Evolutionary conservation across 2,888 invertebrate species (phyloP).

Genomic region (Holacanthella duospinosa): DNA sequence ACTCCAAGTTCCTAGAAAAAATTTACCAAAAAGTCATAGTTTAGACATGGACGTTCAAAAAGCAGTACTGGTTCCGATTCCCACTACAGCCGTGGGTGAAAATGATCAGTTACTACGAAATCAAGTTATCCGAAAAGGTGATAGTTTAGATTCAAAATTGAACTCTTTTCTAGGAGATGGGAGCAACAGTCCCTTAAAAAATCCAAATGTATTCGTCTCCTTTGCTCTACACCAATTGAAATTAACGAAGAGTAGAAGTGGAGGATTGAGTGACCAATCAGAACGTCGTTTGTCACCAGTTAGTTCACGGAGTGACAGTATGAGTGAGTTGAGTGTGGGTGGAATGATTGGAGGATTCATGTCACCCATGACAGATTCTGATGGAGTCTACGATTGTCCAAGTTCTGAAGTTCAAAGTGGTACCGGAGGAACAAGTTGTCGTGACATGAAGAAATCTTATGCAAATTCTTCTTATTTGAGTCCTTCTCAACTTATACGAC

Average conservation of each 20-base stretch:
- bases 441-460: slow-evolving; percentile 2
- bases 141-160: slow-evolving; percentile 38
- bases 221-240: background rate
- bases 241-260: slow-evolving; percentile 40
- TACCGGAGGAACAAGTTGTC: background rate
- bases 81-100: background rate
- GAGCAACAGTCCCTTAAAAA: background rate
- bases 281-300: slow-evolving; percentile 60
- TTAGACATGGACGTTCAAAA: slow-evolving; percentile 43
- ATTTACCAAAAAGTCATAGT: slow-evolving; percentile 46
- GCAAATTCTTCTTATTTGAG: slow-evolving; percentile 20
- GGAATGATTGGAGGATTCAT: slow-evolving; percentile 41
- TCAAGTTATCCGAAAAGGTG: slow-evolving; percentile 26
- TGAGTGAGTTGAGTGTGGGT: slow-evolving; percentile 54
- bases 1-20: slow-evolving; percentile 43
- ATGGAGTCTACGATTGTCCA: slow-evolving; percentile 67
- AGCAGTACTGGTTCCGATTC: no score
- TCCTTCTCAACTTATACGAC: slow-evolving; percentile 52
- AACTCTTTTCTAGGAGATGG: slow-evolving; percentile 19
- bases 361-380: slow-evolving; percentile 67
- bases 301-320: slow-evolving; percentile 65
- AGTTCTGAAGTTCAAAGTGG: slow-evolving; percentile 51
- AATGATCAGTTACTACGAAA: background rate
- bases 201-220: background rate
- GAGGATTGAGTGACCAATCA: slow-evolving; percentile 44